These are phyloP conservation scores for Punctoribates punctum DNA, from an alignment of 2,888 invertebrate species.

Conservation along the genomic window DNA sequence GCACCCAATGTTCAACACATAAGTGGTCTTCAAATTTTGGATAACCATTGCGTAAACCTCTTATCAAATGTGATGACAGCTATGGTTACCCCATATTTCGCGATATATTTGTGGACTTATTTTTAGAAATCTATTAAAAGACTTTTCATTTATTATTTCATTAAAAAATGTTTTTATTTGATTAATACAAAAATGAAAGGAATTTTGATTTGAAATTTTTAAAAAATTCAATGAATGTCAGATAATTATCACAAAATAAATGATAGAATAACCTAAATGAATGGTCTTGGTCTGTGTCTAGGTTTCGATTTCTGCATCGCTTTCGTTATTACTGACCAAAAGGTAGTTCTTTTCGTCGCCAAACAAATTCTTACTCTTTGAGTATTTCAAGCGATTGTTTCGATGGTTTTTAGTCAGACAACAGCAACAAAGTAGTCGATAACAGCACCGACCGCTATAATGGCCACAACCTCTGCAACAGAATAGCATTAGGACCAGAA, in stretches of 20 bases:
- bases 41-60: constrained; percentile 84
- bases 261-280: not conserved
- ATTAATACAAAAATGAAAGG: no score
- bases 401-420: not conserved
- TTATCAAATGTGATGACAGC: constrained; percentile 72
- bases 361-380: constrained; percentile 19
- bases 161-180: no score
- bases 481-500: not conserved
- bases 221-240: not conserved
- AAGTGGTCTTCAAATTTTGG: constrained; percentile 69
- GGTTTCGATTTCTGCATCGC: constrained; percentile 9
- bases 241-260: not conserved
- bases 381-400: constrained; percentile 1
- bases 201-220: no score
- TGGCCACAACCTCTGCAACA: not conserved
- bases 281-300: not conserved
- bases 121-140: no score
- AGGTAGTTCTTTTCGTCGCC: constrained; percentile 25
- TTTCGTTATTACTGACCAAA: constrained; percentile 17
- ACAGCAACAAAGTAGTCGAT: not conserved
- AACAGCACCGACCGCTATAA: not conserved
- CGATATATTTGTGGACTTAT: constrained; percentile 51
- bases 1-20: constrained; percentile 69
- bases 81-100: constrained; percentile 65
- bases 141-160: no score